phyloP scores from a whole-genome alignment of 2,888 invertebrate species.

The Phortica okadai region DNA sequence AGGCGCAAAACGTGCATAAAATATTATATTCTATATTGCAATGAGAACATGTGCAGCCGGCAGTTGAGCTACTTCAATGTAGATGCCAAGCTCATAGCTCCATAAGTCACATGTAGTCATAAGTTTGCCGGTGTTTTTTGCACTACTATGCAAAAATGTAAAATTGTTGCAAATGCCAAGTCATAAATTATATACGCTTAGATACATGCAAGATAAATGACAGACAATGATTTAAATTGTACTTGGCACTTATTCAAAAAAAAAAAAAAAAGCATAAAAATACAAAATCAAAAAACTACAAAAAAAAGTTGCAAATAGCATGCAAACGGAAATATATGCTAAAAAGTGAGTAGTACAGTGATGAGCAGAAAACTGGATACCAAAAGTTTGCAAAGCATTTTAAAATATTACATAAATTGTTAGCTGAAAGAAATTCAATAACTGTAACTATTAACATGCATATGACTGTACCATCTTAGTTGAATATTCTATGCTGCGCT shows the following conservation, averaged over 20 bases:
- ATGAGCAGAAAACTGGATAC: not conserved
- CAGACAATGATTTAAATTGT: slow-evolving; percentile 43
- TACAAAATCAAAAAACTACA: not conserved
- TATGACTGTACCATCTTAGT: not conserved
- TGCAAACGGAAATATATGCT: not conserved
- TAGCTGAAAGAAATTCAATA: not conserved
- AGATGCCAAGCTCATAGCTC: not conserved
- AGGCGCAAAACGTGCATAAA: slow-evolving; percentile 19
- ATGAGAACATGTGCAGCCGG: not conserved
- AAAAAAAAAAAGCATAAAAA: not conserved
- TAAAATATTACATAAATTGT: not conserved
- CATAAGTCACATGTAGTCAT: no score
- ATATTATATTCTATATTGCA: not conserved
- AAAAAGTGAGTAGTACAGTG: not conserved
- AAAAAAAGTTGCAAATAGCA: not conserved
- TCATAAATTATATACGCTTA: slow-evolving; percentile 16
- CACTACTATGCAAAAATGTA: not conserved
- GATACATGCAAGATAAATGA: slow-evolving; percentile 33
- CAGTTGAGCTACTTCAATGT: not conserved
- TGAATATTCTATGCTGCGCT: not conserved
- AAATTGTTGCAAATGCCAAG: not conserved
- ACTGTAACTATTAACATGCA: not conserved
- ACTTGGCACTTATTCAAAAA: slow-evolving; percentile 43
- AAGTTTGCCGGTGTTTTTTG: not conserved
- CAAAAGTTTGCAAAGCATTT: not conserved